Percentiles rank a stretch among this genome's conserved stretches.
Conservation (phyloP, 2,797 vertebrate species). For the Chiroxiphia lanceolata region DNA sequence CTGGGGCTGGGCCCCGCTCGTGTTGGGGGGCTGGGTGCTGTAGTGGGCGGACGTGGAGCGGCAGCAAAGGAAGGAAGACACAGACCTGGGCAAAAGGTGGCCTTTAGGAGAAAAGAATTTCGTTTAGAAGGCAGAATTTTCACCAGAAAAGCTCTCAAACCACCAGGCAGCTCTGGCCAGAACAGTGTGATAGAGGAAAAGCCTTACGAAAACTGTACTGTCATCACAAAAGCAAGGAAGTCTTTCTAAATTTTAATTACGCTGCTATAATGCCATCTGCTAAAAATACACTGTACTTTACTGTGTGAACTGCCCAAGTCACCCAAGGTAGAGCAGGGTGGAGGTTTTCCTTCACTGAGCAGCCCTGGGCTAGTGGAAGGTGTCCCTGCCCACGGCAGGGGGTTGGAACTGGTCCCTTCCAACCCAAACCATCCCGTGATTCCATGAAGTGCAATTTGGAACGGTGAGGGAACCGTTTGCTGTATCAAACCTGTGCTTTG, state of each 20-base stretch:
- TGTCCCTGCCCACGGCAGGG: neutral
- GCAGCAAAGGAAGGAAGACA: neutral
- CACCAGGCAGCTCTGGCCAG: rapidly evolving
- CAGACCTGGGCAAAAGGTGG: constrained; percentile 10
- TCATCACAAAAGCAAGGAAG: neutral
- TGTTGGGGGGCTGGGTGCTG: constrained; percentile 75
- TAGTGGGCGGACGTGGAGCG: constrained; percentile 7
- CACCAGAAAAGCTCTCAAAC: neutral
- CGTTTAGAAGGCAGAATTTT: neutral
- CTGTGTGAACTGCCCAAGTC: neutral
- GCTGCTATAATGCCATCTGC: rapidly evolving
- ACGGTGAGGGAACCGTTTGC: rapidly evolving
- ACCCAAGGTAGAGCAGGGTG: neutral
- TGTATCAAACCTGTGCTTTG: neutral
- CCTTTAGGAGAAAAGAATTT: constrained; percentile 11
- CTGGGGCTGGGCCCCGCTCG: constrained; percentile 67
- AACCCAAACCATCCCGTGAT: neutral
- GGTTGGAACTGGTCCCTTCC: neutral
- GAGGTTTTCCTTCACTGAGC: neutral
- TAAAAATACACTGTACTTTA: neutral
- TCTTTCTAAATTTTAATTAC: neutral
- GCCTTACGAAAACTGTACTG: rapidly evolving
- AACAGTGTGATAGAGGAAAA: neutral
- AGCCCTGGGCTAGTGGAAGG: neutral
- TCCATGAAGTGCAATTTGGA: rapidly evolving